Conservation (phyloP, 30 jellyfish, hydroid and myxozoan genomes). For the Turritopsis dohrnii region DNA sequence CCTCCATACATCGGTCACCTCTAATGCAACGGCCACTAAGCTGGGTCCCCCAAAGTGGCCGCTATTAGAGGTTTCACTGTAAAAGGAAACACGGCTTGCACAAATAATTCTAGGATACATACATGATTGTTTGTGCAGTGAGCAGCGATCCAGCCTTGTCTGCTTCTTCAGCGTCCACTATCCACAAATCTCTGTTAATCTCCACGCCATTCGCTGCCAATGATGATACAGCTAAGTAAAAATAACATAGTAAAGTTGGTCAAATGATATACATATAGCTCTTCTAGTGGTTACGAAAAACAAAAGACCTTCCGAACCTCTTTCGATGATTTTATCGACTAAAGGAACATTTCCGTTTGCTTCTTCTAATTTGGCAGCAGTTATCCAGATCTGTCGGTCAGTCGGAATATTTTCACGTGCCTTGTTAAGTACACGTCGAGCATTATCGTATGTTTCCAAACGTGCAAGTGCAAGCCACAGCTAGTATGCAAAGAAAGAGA, state of each 20-base stretch:
- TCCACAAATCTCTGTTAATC: conserved; percentile 90
- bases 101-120: neutral
- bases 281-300: neutral
- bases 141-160: conserved; percentile 62
- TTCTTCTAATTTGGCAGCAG: conserved; percentile 97
- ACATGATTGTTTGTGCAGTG: conserved; percentile 87
- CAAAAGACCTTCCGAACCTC: conserved; percentile 39
- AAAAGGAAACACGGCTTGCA: too few species aligned
- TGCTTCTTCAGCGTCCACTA: conserved; percentile 91
- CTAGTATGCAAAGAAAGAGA: conserved; percentile 47
- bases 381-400: conserved; percentile 94
- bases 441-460: conserved; percentile 84
- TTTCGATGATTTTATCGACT: conserved; percentile 90
- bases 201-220: conserved; percentile 88
- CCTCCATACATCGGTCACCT: too few species aligned
- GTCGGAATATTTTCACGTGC: conserved; percentile 98
- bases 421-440: conserved; percentile 79
- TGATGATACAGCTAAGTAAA: conserved; percentile 61
- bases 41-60: too few species aligned
- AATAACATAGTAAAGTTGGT: neutral
- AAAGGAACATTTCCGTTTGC: conserved; percentile 81
- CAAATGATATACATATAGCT: neutral
- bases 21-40: too few species aligned
- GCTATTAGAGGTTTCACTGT: too few species aligned
- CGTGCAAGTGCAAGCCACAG: conserved; percentile 96